phyloP scores from a whole-genome alignment of 2,113 vertebrate genomes.

The Entomyzon cyanotis region DNA sequence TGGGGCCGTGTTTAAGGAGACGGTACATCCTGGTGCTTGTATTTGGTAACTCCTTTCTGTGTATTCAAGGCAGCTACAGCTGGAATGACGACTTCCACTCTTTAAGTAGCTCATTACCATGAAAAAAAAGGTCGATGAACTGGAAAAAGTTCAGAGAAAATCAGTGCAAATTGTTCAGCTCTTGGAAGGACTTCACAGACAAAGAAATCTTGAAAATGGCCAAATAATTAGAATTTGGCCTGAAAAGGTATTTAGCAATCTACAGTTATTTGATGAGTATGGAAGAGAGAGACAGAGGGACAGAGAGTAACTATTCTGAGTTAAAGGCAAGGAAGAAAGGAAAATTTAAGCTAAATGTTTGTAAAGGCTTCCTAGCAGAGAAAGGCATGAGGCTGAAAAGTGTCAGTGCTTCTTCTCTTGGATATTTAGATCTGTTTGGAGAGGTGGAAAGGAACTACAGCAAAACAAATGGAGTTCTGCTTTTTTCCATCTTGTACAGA shows the following conservation, averaged over 20 bases:
- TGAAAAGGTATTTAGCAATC: not conserved
- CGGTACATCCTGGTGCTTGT: not conserved
- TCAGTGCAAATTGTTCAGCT: not conserved
- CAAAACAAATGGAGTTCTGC: not conserved
- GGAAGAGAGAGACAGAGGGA: not conserved
- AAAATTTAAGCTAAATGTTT: not conserved
- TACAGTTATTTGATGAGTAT: not conserved
- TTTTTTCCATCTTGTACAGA: not conserved
- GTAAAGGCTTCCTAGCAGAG: not conserved
- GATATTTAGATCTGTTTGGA: not conserved
- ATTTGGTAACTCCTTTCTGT: not conserved
- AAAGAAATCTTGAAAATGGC: not conserved
- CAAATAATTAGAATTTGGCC: not conserved
- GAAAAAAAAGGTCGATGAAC: not conserved
- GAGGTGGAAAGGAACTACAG: not conserved
- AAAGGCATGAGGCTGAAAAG: not conserved
- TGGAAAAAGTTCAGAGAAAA: conserved; percentile 11
- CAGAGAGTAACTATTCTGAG: not conserved
- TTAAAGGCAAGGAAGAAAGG: not conserved
- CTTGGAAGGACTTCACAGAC: not conserved
- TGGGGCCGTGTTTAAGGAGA: not conserved
- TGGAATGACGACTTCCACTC: not conserved
- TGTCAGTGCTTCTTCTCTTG: not conserved
- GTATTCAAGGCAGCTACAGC: not conserved
- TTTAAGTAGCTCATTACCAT: not conserved